These are phyloP conservation scores for Drosophila carrolli DNA, from an alignment of 1,140 invertebrate genomes.

Conservation along the genomic window DNA sequence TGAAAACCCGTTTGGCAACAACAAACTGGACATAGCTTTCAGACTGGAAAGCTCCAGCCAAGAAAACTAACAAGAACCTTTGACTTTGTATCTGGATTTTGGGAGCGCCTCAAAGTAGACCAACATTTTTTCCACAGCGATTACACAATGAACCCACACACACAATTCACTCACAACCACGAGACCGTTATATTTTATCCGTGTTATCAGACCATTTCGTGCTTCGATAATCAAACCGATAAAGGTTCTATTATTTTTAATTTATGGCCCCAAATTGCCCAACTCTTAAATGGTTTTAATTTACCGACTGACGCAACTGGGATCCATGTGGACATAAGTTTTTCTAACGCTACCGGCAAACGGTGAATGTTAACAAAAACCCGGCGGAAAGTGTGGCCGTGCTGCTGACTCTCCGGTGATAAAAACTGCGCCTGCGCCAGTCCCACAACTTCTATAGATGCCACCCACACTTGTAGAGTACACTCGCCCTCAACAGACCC, in stretches of 20 bases:
- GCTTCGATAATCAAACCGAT: conserved; percentile 21
- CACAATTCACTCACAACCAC: conserved; percentile 2
- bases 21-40: conserved; percentile 52
- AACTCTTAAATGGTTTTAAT: conserved; percentile 16
- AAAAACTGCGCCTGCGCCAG: conserved; percentile 33
- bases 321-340: conserved; percentile 8
- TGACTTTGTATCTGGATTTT: conserved; percentile 28
- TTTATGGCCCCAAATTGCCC: conserved; percentile 17
- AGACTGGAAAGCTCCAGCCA: conserved; percentile 57
- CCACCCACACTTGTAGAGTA: conserved; percentile 27
- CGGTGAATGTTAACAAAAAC: conserved; percentile 36
- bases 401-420: conserved; percentile 9
- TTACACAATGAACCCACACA: conserved; percentile 36
- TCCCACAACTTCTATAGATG: conserved; percentile 4
- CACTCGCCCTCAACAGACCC: neutral
- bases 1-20: conserved; percentile 65
- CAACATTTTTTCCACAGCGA: conserved; percentile 8
- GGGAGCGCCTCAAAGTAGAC: conserved; percentile 33
- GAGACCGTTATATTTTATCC: neutral
- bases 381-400: conserved; percentile 7
- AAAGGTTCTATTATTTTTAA: conserved; percentile 1
- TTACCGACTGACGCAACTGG: conserved; percentile 39
- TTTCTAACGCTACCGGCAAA: conserved; percentile 38
- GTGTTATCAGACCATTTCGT: conserved; percentile 22
- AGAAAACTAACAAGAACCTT: conserved; percentile 21